These are phyloP conservation scores for Petrocephalus microphthalmus DNA, from an alignment of 2,113 vertebrate species.

Conservation along the genomic window DNA sequence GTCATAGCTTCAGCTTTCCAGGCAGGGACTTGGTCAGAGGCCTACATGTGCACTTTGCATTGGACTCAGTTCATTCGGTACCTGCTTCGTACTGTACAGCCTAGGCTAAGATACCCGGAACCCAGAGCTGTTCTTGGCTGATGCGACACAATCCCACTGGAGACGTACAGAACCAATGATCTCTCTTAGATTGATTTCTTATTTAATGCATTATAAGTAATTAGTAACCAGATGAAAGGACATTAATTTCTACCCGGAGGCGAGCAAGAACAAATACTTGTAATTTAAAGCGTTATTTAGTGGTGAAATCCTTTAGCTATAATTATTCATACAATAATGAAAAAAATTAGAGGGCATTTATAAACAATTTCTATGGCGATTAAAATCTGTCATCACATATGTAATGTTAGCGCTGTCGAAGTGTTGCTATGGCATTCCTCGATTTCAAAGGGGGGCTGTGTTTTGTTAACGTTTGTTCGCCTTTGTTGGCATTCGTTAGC, in stretches of 20 bases:
- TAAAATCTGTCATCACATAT: not conserved
- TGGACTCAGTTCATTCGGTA: not conserved
- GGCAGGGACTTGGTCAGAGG: not conserved
- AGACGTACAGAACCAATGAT: not conserved
- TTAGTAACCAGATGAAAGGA: conserved; percentile 55
- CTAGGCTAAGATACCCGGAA: not conserved
- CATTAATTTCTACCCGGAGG: conserved; percentile 53
- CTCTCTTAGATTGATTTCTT: conserved; percentile 41
- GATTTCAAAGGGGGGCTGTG: not conserved
- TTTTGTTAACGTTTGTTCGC: not conserved
- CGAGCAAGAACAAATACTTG: conserved; percentile 45
- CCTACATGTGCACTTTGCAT: not conserved
- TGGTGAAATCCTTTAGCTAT: conserved; percentile 18
- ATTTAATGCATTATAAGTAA: conserved; percentile 53
- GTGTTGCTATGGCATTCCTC: not conserved
- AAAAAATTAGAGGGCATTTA: not conserved
- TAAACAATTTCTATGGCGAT: conserved; percentile 15
- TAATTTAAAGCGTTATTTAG: conserved; percentile 38
- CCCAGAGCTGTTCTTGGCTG: not conserved
- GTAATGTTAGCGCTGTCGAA: not conserved
- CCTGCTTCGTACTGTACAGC: not conserved
- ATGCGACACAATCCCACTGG: not conserved
- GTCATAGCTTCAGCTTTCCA: not conserved
- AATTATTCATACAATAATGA: conserved; percentile 19
- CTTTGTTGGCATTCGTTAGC: not conserved